Base-by-base conservation (phyloP, 2,797 vertebrate genomes). In the Sciaenops ocellatus region DNA sequence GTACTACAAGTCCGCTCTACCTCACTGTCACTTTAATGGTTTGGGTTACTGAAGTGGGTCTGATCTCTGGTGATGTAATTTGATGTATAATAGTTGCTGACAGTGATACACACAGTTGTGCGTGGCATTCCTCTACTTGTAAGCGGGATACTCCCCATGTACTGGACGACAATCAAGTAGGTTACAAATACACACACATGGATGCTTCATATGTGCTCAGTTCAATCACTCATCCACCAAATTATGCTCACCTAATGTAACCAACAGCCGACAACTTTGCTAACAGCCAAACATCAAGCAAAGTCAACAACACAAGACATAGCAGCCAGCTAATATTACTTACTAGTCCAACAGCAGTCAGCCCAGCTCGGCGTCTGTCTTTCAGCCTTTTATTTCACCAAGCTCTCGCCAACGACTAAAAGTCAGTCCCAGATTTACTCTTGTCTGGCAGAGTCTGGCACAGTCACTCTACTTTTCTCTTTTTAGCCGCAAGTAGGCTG, bases 41-140 rank as follows among this genome's bases (percentile, higher is more conserved):
- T 63, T 78, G 50, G 67, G 41, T 8, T 57, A 20, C 70, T 76
- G 76, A 83, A 82, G 65, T 72, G 61, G 72, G 28, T 28, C 48
- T 42, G 20, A 26, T 79, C 72, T 60, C 69, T 61, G 34, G 54
- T 83, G 56, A 78, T 89, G 73, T 93, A 90, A 93, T 91, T 90
- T 91, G 91, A 94, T 79, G 76, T 80, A 71, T 87, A 82, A 92
- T 83, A 26, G 63, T 78, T 72, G 76, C 73, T 88, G 90, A 91
- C 91, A 93, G 84, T 76, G 65, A 76, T 59, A 70, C 70, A 69
- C 69, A 56, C 10, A 44, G 54, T 30, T 68, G 28, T 24, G 67
- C 22, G 67, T 55, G 64, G 28, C 30, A n/a, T 71, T 76, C 51
- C 70, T 9, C 34, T 17, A 34, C 64, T 77, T 73, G 59, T 73